Evolutionary conservation across 2,113 vertebrate genomes (phyloP).

Genomic region (Vulpes lagopus): DNA sequence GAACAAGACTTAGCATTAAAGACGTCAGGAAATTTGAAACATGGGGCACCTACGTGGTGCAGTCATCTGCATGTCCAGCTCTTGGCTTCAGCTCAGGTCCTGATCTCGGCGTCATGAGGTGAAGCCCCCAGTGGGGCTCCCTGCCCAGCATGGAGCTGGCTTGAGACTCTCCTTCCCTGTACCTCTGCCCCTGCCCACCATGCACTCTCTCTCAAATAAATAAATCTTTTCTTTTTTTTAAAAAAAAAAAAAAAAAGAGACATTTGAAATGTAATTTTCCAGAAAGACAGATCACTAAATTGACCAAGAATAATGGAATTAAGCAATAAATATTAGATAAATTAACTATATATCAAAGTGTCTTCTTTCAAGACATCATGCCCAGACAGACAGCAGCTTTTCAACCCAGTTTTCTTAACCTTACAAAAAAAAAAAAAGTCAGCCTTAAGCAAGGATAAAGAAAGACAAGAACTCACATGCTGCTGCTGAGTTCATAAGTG

Average conservation of each 20-base stretch:
- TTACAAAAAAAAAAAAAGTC: neutral
- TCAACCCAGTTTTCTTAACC: neutral
- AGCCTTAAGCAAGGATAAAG: neutral
- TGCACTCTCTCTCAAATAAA: neutral
- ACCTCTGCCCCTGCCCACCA: neutral
- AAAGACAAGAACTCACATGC: neutral
- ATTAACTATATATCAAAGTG: neutral
- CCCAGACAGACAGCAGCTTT: neutral
- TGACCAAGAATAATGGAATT: neutral
- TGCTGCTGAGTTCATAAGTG: neutral
- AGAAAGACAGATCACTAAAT: neutral
- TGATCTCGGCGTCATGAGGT: neutral
- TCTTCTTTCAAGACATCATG: neutral
- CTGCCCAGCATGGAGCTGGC: neutral
- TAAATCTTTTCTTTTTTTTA: neutral
- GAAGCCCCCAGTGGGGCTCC: neutral
- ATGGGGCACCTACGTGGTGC: neutral
- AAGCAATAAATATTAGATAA: neutral
- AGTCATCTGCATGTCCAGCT: neutral
- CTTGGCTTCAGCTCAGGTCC: neutral
- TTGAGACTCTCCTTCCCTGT: neutral
- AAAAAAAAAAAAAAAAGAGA: neutral
- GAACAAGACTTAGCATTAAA: neutral
- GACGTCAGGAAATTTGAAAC: neutral
- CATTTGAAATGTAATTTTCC: slow-evolving; percentile 15